Evolutionary conservation across 2,888 invertebrate genomes (phyloP).

Genomic region (Cryptosula pallasiana): DNA sequence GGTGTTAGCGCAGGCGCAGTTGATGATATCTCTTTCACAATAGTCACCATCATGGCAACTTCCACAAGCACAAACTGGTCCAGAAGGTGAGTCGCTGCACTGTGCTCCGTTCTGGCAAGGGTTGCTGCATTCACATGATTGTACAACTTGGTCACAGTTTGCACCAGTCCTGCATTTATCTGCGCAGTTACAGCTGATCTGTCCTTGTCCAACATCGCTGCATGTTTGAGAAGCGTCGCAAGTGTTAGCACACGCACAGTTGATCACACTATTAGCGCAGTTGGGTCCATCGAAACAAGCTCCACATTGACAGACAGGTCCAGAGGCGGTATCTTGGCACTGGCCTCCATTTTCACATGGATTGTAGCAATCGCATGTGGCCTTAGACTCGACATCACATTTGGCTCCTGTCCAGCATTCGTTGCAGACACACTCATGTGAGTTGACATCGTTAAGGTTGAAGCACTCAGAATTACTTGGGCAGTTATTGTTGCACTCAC

Average conservation of each 20-base stretch:
- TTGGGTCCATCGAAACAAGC: neutral
- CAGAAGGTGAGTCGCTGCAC: neutral
- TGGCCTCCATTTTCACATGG: slow-evolving; percentile 12
- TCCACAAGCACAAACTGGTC: neutral
- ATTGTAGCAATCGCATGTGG: neutral
- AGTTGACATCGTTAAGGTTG: neutral
- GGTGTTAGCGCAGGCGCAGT: slow-evolving; percentile 3
- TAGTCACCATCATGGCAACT: neutral
- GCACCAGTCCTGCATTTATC: neutral
- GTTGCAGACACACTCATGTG: slow-evolving; percentile 19
- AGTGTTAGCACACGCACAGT: slow-evolving; percentile 6
- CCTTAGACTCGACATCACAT: neutral
- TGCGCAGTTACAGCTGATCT: neutral
- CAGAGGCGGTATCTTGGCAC: neutral
- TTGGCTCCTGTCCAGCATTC: neutral
- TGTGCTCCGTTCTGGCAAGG: slow-evolving; percentile 7
- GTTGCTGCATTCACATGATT: neutral
- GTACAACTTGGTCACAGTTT: slow-evolving; percentile 3
- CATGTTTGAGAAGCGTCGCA: neutral
- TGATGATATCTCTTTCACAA: neutral
- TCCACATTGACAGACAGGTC: neutral
- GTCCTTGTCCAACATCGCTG: neutral
- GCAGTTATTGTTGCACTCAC: slow-evolving; percentile 4
- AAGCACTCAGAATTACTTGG: neutral
- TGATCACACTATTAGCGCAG: neutral